Evolutionary conservation across 2,113 vertebrate genomes (phyloP).

Genomic region (Ceratotherium simum): DNA sequence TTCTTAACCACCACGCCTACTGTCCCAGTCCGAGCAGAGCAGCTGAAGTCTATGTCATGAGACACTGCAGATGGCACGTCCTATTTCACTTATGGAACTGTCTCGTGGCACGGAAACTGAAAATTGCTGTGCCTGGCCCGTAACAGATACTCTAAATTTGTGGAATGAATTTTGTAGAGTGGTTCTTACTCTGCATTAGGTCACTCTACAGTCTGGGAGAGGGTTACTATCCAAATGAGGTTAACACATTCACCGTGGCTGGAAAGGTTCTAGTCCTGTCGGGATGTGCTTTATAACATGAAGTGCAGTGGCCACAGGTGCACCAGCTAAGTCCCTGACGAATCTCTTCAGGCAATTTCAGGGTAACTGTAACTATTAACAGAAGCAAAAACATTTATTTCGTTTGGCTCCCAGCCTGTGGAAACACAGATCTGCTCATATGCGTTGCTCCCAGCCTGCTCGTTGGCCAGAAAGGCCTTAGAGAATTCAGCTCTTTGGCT

Average conservation of each 20-base stretch:
- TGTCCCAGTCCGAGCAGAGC: neutral
- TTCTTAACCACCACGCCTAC: rapidly evolving
- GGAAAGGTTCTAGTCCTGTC: neutral
- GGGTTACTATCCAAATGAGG: neutral
- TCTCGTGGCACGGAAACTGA: neutral
- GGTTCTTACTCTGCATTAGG: neutral
- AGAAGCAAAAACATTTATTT: neutral
- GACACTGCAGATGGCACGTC: rapidly evolving
- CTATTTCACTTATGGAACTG: neutral
- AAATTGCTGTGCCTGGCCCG: rapidly evolving
- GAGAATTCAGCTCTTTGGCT: too few relatives aligned
- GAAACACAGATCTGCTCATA: neutral
- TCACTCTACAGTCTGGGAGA: neutral
- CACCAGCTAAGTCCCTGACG: neutral
- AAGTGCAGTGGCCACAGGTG: rapidly evolving
- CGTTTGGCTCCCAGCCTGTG: neutral
- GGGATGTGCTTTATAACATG: neutral
- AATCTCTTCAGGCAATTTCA: neutral
- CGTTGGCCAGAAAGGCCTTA: neutral
- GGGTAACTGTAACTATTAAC: neutral
- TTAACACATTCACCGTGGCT: neutral
- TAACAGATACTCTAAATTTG: too few relatives aligned
- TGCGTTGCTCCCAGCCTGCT: neutral
- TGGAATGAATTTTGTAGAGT: rapidly evolving
- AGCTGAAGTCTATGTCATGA: neutral